Conservation (phyloP, 2,797 vertebrate genomes). For the Brachyrhaphis roseni region DNA sequence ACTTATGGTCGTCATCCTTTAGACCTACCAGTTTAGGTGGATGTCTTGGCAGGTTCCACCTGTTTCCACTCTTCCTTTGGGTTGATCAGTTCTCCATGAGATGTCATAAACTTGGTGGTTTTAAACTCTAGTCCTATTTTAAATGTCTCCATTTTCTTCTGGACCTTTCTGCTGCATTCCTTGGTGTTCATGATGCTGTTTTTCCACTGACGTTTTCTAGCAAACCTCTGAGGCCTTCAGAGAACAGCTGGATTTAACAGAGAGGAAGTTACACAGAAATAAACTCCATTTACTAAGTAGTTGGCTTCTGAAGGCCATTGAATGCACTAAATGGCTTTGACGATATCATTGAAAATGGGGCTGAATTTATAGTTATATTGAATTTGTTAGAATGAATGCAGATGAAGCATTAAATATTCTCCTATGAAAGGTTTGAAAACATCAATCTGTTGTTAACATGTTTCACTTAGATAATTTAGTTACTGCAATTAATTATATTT, state of each 20-base stretch:
- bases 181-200: background rate
- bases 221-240: background rate
- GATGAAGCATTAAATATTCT: too few relatives aligned
- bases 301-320: background rate
- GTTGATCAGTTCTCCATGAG: too few relatives aligned
- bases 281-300: background rate
- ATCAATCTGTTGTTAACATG: background rate
- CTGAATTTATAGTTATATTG: background rate
- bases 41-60: background rate
- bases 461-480: background rate
- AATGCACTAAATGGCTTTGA: background rate
- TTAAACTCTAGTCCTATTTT: background rate
- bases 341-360: background rate
- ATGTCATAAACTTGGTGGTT: background rate
- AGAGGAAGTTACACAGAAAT: background rate
- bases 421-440: background rate
- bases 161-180: background rate
- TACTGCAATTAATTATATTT: background rate
- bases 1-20: background rate
- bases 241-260: background rate
- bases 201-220: too few relatives aligned
- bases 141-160: background rate
- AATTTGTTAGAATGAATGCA: background rate
- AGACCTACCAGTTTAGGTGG: background rate
- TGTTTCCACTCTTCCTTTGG: background rate